phyloP scores from a whole-genome alignment of 2,797 vertebrate genomes.

The Petrocephalus schoutedeni region DNA sequence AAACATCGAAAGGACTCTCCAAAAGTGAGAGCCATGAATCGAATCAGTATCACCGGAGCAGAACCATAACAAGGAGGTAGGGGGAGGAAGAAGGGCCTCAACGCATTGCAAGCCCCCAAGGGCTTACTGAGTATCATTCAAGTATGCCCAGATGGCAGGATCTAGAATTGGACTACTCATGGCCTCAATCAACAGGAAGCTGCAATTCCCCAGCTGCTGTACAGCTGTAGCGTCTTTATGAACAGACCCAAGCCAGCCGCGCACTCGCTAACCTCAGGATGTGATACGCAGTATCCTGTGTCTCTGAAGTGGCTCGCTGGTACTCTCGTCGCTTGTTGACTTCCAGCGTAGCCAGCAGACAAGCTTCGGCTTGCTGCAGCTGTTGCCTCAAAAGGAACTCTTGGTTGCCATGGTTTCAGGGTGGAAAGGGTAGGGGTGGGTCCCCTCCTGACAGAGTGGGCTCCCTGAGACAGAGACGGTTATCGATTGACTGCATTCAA shows the following conservation, averaged over 20 bases:
- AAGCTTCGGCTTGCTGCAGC: constrained; percentile 9
- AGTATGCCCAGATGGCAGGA: neutral
- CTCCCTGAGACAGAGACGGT: neutral
- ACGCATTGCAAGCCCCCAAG: neutral
- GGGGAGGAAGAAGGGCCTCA: neutral
- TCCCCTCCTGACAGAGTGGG: constrained; percentile 19
- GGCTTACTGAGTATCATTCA: neutral
- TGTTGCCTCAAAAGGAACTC: constrained; percentile 50
- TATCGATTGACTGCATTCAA: constrained; percentile 5
- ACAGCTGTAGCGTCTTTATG: neutral
- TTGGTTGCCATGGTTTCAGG: constrained; percentile 72
- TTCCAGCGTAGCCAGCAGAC: constrained; percentile 20
- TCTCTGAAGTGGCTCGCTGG: neutral
- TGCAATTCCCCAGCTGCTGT: neutral
- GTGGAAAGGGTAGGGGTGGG: constrained; percentile 60
- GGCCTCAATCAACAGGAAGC: neutral
- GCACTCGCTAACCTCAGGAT: neutral
- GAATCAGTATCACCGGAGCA: neutral
- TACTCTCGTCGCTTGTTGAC: constrained; percentile 16
- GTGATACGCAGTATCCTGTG: neutral
- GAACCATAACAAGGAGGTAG: neutral
- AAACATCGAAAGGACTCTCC: neutral
- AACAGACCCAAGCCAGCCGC: neutral
- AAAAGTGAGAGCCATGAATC: neutral
- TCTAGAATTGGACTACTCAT: neutral